Conservation (phyloP, 2,113 vertebrate species). For the Scopus umbretta region DNA sequence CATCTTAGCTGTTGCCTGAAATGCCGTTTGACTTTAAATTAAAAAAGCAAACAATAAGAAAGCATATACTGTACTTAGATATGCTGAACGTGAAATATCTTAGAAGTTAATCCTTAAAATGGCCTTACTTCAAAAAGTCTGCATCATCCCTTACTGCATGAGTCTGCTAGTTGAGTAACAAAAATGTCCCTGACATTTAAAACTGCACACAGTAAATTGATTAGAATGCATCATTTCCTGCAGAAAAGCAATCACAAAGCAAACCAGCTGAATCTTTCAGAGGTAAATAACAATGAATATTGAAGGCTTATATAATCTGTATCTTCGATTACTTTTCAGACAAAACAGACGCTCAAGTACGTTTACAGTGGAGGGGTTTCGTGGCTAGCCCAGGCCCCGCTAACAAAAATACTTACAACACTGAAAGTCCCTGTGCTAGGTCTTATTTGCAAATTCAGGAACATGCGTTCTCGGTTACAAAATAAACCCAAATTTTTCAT, state of each 20-base stretch:
- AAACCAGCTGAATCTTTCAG: constrained; percentile 6
- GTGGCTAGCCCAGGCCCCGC: background rate
- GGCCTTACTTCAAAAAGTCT: background rate
- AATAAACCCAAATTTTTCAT: background rate
- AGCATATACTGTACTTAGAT: background rate
- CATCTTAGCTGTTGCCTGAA: background rate
- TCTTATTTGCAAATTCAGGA: background rate
- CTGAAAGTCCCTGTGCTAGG: background rate
- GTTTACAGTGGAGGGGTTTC: background rate
- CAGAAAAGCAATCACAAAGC: background rate
- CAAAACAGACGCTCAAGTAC: background rate
- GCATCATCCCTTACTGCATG: background rate
- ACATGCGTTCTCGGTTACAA: background rate
- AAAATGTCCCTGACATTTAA: constrained; percentile 20
- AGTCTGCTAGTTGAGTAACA: constrained; percentile 1
- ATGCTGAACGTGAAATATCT: constrained; percentile 17
- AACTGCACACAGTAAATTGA: background rate
- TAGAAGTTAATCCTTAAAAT: constrained; percentile 26
- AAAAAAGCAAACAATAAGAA: background rate
- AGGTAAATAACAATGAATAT: constrained; percentile 29
- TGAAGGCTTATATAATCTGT: background rate
- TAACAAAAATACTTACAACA: background rate
- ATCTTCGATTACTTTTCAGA: background rate
- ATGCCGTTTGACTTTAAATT: background rate
- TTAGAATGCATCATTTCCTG: constrained; percentile 36